A percentile compares a stretch with the other conserved stretches of the same genome.
These are phyloP conservation scores for Sinocyclocheilus anshuiensis DNA, from an alignment of 2,113 vertebrate species.

Conservation along the genomic window DNA sequence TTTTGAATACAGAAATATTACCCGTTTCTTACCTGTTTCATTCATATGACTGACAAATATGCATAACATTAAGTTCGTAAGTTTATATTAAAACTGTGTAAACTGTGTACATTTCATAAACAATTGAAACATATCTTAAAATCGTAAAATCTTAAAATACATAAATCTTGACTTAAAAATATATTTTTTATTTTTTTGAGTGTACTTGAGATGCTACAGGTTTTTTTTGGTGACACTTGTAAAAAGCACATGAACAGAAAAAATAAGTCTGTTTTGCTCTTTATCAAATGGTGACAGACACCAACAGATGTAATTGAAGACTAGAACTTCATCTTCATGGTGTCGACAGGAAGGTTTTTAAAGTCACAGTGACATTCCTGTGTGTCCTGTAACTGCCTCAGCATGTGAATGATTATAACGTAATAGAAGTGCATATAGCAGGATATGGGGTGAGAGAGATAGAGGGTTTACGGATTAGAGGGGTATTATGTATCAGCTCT, in stretches of 20 bases:
- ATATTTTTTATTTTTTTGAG: too few species aligned
- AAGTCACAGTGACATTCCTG: constrained; percentile 20
- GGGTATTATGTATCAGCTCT: constrained; percentile 2
- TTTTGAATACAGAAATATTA: too few species aligned
- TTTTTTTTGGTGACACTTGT: neutral
- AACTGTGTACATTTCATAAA: too few species aligned
- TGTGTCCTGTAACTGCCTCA: constrained; percentile 12
- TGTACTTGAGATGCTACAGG: too few species aligned
- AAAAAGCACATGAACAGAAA: neutral
- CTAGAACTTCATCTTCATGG: neutral
- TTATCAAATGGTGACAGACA: neutral
- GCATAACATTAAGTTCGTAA: too few species aligned
- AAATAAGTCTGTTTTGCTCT: too few species aligned
- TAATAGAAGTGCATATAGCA: neutral
- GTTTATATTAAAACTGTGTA: too few species aligned
- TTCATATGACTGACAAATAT: too few species aligned
- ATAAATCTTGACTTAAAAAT: too few species aligned
- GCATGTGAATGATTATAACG: constrained; percentile 21
- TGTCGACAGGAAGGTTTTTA: neutral
- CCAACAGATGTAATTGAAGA: neutral
- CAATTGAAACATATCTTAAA: too few species aligned
- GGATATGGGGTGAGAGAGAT: constrained; percentile 29
- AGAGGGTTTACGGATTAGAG: constrained; percentile 36
- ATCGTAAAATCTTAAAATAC: too few species aligned
- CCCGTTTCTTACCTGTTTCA: too few species aligned